phyloP scores from a whole-genome alignment of 1,140 invertebrate species.

The Saccostrea glomerata region DNA sequence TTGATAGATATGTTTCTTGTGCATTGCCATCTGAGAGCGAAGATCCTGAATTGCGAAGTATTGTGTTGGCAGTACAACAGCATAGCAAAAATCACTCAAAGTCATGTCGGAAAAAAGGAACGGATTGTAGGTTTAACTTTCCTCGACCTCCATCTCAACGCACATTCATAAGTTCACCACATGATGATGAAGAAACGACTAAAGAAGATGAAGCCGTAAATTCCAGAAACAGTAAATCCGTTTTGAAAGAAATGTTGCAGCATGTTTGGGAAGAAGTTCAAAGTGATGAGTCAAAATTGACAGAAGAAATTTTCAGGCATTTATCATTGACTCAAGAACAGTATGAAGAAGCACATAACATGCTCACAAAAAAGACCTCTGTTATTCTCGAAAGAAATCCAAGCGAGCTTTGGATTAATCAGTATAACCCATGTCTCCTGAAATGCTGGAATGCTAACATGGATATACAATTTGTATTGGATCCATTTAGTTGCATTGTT shows the following conservation, averaged over 20 bases:
- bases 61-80: constrained; percentile 44
- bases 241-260: constrained; percentile 31
- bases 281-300: neutral
- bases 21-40: constrained; percentile 25
- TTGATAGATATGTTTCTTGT: too few relatives aligned
- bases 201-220: neutral
- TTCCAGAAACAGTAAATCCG: neutral
- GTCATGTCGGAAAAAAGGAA: constrained; percentile 40
- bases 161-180: constrained; percentile 42
- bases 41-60: constrained; percentile 39
- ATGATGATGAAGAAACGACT: neutral
- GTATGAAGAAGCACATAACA: constrained; percentile 16
- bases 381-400: constrained; percentile 39
- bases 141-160: constrained; percentile 25
- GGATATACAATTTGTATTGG: constrained; percentile 55
- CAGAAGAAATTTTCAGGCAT: neutral
- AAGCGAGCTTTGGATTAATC: constrained; percentile 50
- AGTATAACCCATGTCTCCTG: constrained; percentile 45
- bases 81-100: constrained; percentile 46
- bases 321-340: neutral
- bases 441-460: constrained; percentile 55
- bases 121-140: constrained; percentile 1
- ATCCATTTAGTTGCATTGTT: constrained; percentile 52
- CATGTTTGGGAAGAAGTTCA: constrained; percentile 29
- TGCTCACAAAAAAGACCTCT: constrained; percentile 14